phyloP scores from a whole-genome alignment of 2,113 vertebrate genomes.

The Colinus virginianus region DNA sequence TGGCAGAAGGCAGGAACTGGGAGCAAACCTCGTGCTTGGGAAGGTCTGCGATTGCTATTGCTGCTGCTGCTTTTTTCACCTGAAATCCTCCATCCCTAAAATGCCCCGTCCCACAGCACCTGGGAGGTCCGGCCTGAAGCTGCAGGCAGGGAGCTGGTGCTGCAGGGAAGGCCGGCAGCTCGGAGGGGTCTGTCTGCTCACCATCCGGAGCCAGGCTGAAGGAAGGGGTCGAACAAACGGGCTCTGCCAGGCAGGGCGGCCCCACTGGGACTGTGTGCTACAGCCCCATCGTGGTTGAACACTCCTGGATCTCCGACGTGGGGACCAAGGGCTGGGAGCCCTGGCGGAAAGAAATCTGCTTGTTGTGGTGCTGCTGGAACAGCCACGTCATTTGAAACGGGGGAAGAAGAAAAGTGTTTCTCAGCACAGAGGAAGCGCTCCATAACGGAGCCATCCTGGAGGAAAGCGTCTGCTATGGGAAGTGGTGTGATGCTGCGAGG shows the following conservation, averaged over 20 bases:
- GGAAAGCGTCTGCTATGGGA: background rate
- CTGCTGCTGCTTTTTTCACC: background rate
- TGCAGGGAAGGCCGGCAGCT: background rate
- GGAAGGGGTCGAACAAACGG: background rate
- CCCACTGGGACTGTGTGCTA: no score
- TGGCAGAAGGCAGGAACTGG: background rate
- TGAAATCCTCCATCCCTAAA: background rate
- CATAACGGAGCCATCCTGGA: background rate
- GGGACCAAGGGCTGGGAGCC: background rate
- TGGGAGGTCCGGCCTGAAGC: background rate
- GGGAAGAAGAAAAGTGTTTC: background rate
- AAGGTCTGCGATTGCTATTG: rapidly evolving
- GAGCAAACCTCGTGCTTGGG: background rate
- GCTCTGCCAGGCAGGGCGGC: rapidly evolving
- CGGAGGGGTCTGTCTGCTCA: no score
- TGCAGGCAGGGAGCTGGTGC: background rate
- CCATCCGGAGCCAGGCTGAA: background rate
- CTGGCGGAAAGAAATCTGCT: background rate
- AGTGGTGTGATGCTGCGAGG: background rate
- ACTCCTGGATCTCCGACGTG: background rate
- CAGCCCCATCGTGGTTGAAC: background rate
- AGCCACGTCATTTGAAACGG: background rate
- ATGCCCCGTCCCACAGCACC: background rate
- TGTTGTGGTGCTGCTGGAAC: background rate
- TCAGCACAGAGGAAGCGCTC: rapidly evolving